Conservation (phyloP, 1,140 invertebrate species). For the Argopecten irradians region DNA sequence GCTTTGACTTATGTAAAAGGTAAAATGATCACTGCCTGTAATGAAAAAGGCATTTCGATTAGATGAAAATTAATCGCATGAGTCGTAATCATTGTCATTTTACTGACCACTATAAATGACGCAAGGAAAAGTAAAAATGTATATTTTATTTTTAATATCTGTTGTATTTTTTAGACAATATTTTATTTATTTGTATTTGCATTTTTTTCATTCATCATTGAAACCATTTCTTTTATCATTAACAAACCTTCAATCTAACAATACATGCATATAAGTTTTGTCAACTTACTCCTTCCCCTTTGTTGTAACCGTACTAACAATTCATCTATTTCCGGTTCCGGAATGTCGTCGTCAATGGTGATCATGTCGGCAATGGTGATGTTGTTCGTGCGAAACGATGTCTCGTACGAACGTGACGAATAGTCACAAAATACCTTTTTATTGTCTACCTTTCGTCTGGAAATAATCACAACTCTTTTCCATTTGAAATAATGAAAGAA, state of each 20-base stretch:
- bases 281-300: slow-evolving; percentile 55
- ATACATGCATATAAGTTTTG: not conserved
- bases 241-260: not conserved
- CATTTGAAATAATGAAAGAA: slow-evolving; percentile 60
- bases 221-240: too few relatives aligned
- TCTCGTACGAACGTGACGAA: slow-evolving; percentile 55
- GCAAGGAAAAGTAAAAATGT: too few relatives aligned
- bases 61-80: too few relatives aligned
- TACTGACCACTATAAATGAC: too few relatives aligned
- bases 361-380: slow-evolving; percentile 59
- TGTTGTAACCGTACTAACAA: slow-evolving; percentile 49
- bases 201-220: too few relatives aligned
- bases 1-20: too few relatives aligned
- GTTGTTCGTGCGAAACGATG: slow-evolving; percentile 47
- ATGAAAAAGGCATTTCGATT: too few relatives aligned
- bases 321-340: slow-evolving; percentile 45
- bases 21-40: too few relatives aligned
- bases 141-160: too few relatives aligned
- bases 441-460: slow-evolving; percentile 55
- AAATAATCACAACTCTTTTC: slow-evolving; percentile 59
- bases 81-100: too few relatives aligned
- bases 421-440: slow-evolving; percentile 66
- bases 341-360: slow-evolving; percentile 50
- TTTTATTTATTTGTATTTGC: too few relatives aligned
- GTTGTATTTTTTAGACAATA: too few relatives aligned